These are phyloP conservation scores for Salvelinus fontinalis DNA, from an alignment of 2,113 vertebrate species.

Conservation along the genomic window DNA sequence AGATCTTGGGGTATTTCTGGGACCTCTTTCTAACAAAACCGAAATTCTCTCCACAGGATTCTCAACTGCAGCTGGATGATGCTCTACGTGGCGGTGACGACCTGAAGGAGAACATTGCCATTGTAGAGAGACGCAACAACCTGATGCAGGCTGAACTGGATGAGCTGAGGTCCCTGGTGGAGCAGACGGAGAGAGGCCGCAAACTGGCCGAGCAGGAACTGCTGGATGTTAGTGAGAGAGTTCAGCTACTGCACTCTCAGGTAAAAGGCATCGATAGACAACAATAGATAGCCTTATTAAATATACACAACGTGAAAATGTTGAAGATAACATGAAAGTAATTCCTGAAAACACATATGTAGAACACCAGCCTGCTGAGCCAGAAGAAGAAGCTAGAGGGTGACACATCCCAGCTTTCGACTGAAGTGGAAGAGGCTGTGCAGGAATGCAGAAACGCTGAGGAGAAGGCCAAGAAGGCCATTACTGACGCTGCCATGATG, in stretches of 20 bases:
- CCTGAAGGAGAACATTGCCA: no score
- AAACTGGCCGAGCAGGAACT: constrained; percentile 82
- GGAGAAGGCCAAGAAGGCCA: constrained; percentile 71
- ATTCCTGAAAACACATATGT: constrained; percentile 59
- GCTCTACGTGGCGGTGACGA: constrained; percentile 66
- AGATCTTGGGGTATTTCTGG: no score
- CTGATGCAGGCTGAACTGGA: no score
- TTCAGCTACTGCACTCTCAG: constrained; percentile 81
- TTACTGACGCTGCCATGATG: constrained; percentile 81
- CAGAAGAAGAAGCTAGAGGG: constrained; percentile 7
- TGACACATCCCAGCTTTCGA: constrained; percentile 35
- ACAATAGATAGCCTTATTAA: not conserved
- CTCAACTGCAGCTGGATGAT: constrained; percentile 44
- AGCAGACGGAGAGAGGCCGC: no score
- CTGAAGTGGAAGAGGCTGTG: constrained; percentile 43
- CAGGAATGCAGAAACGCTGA: constrained; percentile 54
- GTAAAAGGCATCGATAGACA: constrained; percentile 42
- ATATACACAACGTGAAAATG: not conserved
- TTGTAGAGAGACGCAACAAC: no score
- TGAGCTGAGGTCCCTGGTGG: no score
- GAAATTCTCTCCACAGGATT: constrained; percentile 62
- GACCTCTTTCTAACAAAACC: not conserved
- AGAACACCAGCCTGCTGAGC: constrained; percentile 45
- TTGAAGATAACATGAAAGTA: constrained; percentile 40
- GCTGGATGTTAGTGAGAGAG: constrained; percentile 79